Conservation (phyloP, 2,113 vertebrate species). For the Xyrauchen texanus region DNA sequence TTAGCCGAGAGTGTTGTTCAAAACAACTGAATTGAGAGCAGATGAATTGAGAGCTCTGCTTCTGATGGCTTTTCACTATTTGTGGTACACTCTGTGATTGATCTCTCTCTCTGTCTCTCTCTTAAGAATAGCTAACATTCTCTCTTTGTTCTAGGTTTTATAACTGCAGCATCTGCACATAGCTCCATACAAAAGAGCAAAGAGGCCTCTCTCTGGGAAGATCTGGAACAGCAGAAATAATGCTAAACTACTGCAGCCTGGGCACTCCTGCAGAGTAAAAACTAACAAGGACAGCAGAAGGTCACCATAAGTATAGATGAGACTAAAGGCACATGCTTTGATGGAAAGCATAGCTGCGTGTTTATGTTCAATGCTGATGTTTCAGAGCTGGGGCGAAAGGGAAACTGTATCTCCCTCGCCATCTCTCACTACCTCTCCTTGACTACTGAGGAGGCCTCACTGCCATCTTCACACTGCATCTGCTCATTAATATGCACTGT, state of each 20-base stretch:
- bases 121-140: slow-evolving; percentile 1
- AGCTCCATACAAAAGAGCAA: slow-evolving; percentile 15
- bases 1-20: slow-evolving; percentile 22
- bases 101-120: background rate
- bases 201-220: slow-evolving; percentile 5
- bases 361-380: slow-evolving; percentile 31
- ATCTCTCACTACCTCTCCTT: background rate
- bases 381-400: background rate
- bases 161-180: background rate
- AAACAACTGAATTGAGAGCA: slow-evolving; percentile 29
- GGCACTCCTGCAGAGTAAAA: slow-evolving; percentile 15
- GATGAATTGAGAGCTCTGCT: slow-evolving; percentile 7
- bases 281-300: slow-evolving; percentile 28
- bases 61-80: slow-evolving; percentile 2
- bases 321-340: background rate
- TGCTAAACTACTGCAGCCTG: background rate
- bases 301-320: slow-evolving; percentile 33
- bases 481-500: slow-evolving; percentile 57
- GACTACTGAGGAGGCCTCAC: background rate
- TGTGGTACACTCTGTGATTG: slow-evolving; percentile 30
- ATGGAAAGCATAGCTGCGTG: slow-evolving; percentile 27
- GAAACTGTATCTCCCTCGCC: slow-evolving; percentile 3
- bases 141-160: slow-evolving; percentile 38
- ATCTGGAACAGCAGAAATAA: background rate
- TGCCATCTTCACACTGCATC: slow-evolving; percentile 10